These are phyloP conservation scores for Drosophila lacicola DNA, from an alignment of 2,888 invertebrate species.

Conservation along the genomic window DNA sequence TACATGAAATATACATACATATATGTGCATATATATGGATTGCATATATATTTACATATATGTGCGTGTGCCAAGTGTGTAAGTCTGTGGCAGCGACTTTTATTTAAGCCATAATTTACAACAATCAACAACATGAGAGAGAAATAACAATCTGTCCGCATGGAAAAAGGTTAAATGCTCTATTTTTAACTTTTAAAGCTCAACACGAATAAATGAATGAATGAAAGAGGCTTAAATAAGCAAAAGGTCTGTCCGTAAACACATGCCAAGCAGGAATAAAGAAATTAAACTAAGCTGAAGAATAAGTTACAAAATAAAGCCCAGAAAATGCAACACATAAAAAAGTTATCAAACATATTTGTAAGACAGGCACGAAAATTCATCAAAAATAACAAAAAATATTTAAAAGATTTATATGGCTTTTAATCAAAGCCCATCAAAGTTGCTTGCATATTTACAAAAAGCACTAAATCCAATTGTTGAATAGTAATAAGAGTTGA, in stretches of 20 bases:
- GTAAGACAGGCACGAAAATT: background rate
- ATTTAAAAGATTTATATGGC: too few relatives aligned
- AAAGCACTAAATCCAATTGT: too few relatives aligned
- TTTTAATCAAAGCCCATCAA: too few relatives aligned
- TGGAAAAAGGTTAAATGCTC: constrained; percentile 47
- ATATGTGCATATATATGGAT: constrained; percentile 5
- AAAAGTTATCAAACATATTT: background rate
- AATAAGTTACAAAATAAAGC: background rate
- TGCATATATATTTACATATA: constrained; percentile 2
- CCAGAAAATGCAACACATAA: background rate
- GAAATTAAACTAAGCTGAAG: background rate
- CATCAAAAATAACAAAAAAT: background rate
- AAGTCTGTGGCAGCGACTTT: constrained; percentile 58
- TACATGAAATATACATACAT: constrained; percentile 29
- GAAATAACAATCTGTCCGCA: constrained; percentile 41
- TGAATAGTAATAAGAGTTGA: too few relatives aligned
- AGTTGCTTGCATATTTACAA: too few relatives aligned
- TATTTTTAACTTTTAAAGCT: constrained; percentile 3
- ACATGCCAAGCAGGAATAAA: background rate
- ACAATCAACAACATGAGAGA: constrained; percentile 47
- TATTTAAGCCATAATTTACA: constrained; percentile 74
- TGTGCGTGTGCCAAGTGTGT: constrained; percentile 1
- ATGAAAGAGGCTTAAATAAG: constrained; percentile 19
- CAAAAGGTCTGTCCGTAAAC: background rate
- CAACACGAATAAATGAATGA: background rate